These are phyloP conservation scores for Pogonomyrmex barbatus DNA, from an alignment of 1,140 invertebrate genomes.

Conservation along the genomic window DNA sequence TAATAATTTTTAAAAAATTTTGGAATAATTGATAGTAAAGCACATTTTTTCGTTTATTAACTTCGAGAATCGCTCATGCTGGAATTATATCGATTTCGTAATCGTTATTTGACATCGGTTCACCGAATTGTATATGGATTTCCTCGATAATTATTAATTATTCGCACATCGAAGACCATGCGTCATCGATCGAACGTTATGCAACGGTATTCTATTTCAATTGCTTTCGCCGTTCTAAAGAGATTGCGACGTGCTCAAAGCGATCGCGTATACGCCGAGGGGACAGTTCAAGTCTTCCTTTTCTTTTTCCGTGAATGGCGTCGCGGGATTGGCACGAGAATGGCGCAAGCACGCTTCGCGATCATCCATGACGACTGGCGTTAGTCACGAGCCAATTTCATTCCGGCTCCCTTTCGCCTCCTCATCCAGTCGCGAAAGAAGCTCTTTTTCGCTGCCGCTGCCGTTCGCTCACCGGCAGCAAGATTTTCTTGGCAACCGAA, in stretches of 20 bases:
- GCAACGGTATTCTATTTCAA: slow-evolving; percentile 41
- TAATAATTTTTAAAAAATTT: neutral
- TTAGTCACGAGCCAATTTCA: slow-evolving; percentile 63
- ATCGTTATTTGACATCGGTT: neutral
- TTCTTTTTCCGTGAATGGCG: slow-evolving; percentile 36
- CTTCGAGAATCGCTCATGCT: neutral
- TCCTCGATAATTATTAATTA: slow-evolving; percentile 31
- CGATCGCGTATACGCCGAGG: slow-evolving; percentile 22
- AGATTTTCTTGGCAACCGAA: slow-evolving; percentile 35
- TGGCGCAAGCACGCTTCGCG: slow-evolving; percentile 53
- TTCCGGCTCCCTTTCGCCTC: slow-evolving; percentile 45
- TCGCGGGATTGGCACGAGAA: slow-evolving; percentile 38
- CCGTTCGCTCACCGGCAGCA: slow-evolving; percentile 9
- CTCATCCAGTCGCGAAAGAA: slow-evolving; percentile 23
- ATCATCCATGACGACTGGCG: slow-evolving; percentile 47
- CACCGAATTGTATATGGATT: neutral
- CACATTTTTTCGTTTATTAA: neutral
- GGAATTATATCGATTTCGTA: neutral
- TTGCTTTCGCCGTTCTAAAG: slow-evolving; percentile 22
- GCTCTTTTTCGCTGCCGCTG: neutral
- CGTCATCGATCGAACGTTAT: slow-evolving; percentile 36
- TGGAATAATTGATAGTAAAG: neutral
- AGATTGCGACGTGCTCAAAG: slow-evolving; percentile 28
- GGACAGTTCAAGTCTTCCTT: slow-evolving; percentile 44
- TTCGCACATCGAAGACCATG: neutral